These are phyloP conservation scores for Acanthosepion esculentum DNA, from an alignment of 2,888 invertebrate species.

Conservation along the genomic window DNA sequence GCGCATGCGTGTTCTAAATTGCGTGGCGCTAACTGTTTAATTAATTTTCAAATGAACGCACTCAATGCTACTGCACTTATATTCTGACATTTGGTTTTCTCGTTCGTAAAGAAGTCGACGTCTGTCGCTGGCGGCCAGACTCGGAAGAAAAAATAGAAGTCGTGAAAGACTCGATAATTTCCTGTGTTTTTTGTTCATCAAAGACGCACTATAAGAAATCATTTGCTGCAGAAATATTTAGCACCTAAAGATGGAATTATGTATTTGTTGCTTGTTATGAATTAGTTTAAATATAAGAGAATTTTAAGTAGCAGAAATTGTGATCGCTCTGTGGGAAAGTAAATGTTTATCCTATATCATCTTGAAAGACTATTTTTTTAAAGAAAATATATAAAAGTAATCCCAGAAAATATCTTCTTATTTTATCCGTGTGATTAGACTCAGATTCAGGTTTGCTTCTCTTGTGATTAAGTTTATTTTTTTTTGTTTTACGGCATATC, in stretches of 20 bases:
- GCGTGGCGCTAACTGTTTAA: neutral
- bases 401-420: too few species aligned
- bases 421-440: too few species aligned
- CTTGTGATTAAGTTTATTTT: too few species aligned
- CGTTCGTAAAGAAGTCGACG: neutral
- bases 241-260: neutral
- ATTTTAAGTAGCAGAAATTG: too few species aligned
- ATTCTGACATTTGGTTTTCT: neutral
- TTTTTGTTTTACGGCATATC: too few species aligned
- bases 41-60: neutral
- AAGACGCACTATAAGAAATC: neutral
- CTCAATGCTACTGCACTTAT: neutral
- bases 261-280: neutral
- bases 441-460: too few species aligned
- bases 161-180: neutral
- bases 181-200: neutral
- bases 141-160: neutral
- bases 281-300: too few species aligned
- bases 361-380: too few species aligned
- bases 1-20: neutral
- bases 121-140: neutral
- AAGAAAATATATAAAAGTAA: too few species aligned
- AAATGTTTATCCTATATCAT: too few species aligned
- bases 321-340: too few species aligned
- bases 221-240: neutral